Conservation (phyloP, 2,797 vertebrate species). For the Microcaecilia unicolor region DNA sequence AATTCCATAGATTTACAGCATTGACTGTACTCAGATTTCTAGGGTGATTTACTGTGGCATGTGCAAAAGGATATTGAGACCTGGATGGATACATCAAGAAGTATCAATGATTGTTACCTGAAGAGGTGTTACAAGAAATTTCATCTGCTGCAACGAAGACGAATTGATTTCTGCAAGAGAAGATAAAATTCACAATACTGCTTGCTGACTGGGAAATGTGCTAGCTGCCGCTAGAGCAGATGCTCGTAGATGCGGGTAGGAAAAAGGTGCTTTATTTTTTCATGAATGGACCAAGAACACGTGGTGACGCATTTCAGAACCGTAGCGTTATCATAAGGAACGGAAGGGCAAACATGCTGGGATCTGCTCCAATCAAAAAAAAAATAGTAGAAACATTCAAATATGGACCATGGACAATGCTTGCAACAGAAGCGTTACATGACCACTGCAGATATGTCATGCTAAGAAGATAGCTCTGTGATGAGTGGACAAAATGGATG, state of each 20-base stretch:
- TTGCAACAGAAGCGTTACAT: constrained; percentile 37
- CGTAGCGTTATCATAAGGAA: constrained; percentile 36
- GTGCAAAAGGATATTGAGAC: constrained; percentile 66
- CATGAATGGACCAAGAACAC: constrained; percentile 56
- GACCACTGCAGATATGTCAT: constrained; percentile 38
- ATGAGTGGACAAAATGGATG: too few relatives aligned
- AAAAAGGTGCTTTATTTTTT: constrained; percentile 47
- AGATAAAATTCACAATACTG: constrained; percentile 93
- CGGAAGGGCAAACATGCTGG: constrained; percentile 51
- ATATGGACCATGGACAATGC: constrained; percentile 47
- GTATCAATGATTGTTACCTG: constrained; percentile 87
- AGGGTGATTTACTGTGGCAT: constrained; percentile 56
- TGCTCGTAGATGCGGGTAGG: constrained; percentile 59
- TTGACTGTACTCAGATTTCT: constrained; percentile 40
- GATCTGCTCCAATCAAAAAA: constrained; percentile 33
- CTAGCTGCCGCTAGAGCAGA: constrained; percentile 64
- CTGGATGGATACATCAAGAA: constrained; percentile 73
- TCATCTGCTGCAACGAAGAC: constrained; percentile 93
- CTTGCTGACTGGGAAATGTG: constrained; percentile 72
- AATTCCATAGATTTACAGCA: constrained; percentile 31
- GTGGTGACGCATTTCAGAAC: constrained; percentile 33
- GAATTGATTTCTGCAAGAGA: constrained; percentile 94
- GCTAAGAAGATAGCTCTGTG: too few relatives aligned
- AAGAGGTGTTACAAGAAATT: constrained; percentile 94
- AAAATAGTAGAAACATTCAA: constrained; percentile 44